phyloP scores from a whole-genome alignment of 2,797 vertebrate genomes.

The Pelochelys cantorii region DNA sequence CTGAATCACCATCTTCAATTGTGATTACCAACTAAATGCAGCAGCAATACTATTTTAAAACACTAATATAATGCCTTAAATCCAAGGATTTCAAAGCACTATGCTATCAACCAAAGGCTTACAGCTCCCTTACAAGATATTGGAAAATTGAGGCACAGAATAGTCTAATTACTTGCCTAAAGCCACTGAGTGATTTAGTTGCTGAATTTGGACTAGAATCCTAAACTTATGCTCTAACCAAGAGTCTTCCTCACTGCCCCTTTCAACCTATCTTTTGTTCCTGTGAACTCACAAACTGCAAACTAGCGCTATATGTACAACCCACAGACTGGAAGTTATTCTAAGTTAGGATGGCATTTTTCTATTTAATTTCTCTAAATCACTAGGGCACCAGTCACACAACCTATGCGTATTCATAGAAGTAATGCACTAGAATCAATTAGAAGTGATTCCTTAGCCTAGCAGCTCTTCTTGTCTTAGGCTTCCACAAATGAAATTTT shows the following conservation, averaged over 20 bases:
- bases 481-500: neutral
- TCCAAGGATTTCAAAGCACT: constrained; percentile 25
- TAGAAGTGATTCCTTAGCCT: constrained; percentile 25
- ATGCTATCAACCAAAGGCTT: neutral
- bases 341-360: neutral
- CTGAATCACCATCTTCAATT: neutral
- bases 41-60: neutral
- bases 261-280: constrained; percentile 2
- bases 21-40: constrained; percentile 29
- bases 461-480: neutral
- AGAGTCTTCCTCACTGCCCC: neutral
- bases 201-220: constrained; percentile 6
- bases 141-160: neutral
- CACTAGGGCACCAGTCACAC: neutral
- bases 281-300: neutral
- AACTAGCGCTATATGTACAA: neutral
- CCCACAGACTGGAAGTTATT: rapidly evolving
- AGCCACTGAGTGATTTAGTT: neutral
- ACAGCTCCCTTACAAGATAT: constrained; percentile 1
- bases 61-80: neutral
- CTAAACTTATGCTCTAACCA: neutral
- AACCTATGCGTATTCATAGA: neutral
- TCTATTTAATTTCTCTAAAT: constrained; percentile 20
- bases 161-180: constrained; percentile 14
- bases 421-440: neutral